These are phyloP conservation scores for Magallana gigas DNA, from an alignment of 1,140 invertebrate species.

Conservation along the genomic window DNA sequence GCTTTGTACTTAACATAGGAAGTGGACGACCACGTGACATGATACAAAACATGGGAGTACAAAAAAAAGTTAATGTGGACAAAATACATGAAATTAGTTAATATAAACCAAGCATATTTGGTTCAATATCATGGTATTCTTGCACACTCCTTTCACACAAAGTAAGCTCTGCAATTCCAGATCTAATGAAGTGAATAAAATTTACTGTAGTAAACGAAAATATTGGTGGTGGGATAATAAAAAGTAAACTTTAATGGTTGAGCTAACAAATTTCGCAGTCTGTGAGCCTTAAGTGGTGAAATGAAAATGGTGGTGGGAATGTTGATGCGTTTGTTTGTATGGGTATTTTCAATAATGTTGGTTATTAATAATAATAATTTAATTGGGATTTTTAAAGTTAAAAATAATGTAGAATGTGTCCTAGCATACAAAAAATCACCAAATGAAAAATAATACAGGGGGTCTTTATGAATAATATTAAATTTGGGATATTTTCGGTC, in stretches of 20 bases:
- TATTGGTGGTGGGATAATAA: background rate
- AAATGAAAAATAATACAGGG: too few relatives aligned
- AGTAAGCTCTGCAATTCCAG: background rate
- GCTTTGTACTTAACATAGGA: background rate
- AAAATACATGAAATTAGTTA: background rate
- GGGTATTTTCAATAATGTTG: background rate
- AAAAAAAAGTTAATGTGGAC: background rate
- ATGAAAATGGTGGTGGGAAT: background rate
- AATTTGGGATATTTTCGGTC: background rate
- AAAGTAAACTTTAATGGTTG: background rate
- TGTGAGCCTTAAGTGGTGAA: background rate
- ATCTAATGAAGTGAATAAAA: background rate
- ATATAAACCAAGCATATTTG: background rate
- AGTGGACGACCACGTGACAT: background rate
- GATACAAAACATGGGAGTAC: background rate
- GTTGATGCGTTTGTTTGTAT: constrained; percentile 14
- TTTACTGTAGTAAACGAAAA: background rate
- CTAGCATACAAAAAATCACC: too few relatives aligned
- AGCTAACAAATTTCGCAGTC: background rate
- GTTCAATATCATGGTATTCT: background rate
- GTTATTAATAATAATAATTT: too few relatives aligned
- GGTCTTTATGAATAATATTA: too few relatives aligned
- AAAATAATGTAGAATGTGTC: background rate
- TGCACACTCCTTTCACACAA: constrained; percentile 1
- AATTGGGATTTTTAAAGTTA: background rate